Base-by-base conservation (phyloP, 2,888 invertebrate genomes). In the Luperina testacea region DNA sequence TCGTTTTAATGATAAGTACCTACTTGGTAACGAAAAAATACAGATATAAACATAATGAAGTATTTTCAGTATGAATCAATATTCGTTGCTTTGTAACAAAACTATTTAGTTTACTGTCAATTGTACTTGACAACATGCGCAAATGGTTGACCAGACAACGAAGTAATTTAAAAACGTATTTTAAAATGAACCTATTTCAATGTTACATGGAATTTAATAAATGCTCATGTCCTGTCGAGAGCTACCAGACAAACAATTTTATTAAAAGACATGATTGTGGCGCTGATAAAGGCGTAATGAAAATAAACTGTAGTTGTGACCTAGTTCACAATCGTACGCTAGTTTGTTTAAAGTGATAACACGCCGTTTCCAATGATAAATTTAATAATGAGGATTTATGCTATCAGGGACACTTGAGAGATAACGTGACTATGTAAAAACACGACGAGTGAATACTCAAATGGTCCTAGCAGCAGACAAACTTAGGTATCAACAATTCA, bases 251-350 rank as follows among this genome's bases (percentile, higher is more conserved):
- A 71, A 74, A 71, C 64, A 61, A 74, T 64, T 75, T 81, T 73
- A 77, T 67, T 78, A 70, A 77, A 57, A 81, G 72, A 75, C 79
- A 80, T 42, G 32, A 81, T 80, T 71, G 72, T 61, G 20, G 17
- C 53, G 81, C 48, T 72, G 80, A 79, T 83, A 85, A 85, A 86
- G 82, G 70, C 78, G n/a, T 79, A 83, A 87, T 84, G 77, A 81
- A 87, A 82, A 86, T 85, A 85, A 86, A 87, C 87, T 91, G 75
- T 78, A 90, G 90, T 87, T 88, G 80, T 92, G 92, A 92, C 94
- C 93, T 87, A 92, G 89, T 93, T 94, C 83, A 87, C 86, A 91
- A 92, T 91, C 89, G 79, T 82, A 88, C 82, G 87, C 90, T 83
- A 90, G 89, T 90, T 89, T 89, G 83, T 88, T 82, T 81, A 83